Conservation (phyloP, 2,797 vertebrate genomes). For the Melanitta fusca region DNA sequence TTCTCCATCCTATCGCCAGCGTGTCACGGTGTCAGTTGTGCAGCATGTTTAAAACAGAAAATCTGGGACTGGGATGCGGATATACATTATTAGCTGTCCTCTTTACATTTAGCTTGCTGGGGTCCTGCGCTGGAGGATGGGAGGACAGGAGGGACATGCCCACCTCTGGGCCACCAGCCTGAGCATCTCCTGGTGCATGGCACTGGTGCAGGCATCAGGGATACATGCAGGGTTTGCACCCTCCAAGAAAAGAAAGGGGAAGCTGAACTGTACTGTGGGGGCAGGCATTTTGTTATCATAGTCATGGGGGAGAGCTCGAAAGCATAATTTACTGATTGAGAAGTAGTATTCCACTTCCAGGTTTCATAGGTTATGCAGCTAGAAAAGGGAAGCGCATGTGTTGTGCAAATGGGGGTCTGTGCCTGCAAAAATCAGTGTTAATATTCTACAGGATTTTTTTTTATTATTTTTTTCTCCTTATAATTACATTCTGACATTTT, state of each 20-base stretch:
- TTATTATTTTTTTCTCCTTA: background rate
- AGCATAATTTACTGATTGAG: background rate
- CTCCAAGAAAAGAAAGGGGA: background rate
- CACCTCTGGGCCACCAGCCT: fast-evolving
- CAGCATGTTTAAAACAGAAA: conserved; percentile 72
- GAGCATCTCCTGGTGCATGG: background rate
- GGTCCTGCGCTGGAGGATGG: background rate
- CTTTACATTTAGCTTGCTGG: conserved; percentile 40
- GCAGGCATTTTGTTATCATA: background rate
- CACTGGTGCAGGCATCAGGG: fast-evolving
- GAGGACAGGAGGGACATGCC: background rate
- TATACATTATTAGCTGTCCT: conserved; percentile 64
- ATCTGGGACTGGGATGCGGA: conserved; percentile 67
- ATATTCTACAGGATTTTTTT: background rate
- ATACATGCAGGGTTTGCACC: background rate
- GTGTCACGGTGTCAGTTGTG: conserved; percentile 74
- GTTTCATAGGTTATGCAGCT: background rate
- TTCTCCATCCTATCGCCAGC: conserved; percentile 71
- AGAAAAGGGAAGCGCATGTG: fast-evolving
- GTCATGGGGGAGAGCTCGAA: too few relatives aligned
- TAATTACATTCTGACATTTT: background rate
- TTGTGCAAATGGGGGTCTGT: background rate
- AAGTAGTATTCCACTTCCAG: background rate
- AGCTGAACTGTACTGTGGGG: background rate
- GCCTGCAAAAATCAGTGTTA: background rate